These are phyloP conservation scores for Tenodera sinensis DNA, from an alignment of 2,888 invertebrate species.

Conservation along the genomic window DNA sequence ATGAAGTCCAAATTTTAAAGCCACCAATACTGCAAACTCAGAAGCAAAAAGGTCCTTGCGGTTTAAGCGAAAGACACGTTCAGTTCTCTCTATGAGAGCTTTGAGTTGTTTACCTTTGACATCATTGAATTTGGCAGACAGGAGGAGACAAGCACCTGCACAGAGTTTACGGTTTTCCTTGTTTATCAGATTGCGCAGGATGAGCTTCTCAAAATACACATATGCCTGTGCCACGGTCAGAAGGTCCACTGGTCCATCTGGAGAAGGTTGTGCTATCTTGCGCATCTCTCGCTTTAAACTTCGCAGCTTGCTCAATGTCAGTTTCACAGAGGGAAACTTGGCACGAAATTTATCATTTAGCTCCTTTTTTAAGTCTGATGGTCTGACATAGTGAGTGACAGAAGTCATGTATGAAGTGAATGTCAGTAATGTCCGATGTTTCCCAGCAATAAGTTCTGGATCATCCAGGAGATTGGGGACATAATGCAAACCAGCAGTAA, in stretches of 20 bases:
- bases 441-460: conserved; percentile 85
- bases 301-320: conserved; percentile 92
- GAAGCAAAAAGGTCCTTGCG: conserved; percentile 85
- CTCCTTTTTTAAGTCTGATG: conserved; percentile 93
- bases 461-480: conserved; percentile 89
- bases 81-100: conserved; percentile 87
- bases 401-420: conserved; percentile 92
- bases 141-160: conserved; percentile 88
- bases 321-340: conserved; percentile 90
- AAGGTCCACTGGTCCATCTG: conserved; percentile 75
- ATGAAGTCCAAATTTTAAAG: conserved; percentile 90
- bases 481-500: conserved; percentile 51
- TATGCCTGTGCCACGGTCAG: conserved; percentile 93
- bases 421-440: conserved; percentile 80
- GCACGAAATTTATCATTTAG: conserved; percentile 94
- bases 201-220: conserved; percentile 97
- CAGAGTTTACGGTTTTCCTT: conserved; percentile 94
- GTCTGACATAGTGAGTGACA: conserved; percentile 93
- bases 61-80: conserved; percentile 84
- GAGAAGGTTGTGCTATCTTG: conserved; percentile 75
- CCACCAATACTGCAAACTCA: conserved; percentile 92
- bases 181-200: conserved; percentile 85
- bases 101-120: conserved; percentile 87
- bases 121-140: conserved; percentile 96
- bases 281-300: conserved; percentile 96